A percentile compares a stretch with the other conserved stretches of the same genome.
Evolutionary conservation across 2,113 vertebrate species (phyloP).

Genomic region (Solea solea): DNA sequence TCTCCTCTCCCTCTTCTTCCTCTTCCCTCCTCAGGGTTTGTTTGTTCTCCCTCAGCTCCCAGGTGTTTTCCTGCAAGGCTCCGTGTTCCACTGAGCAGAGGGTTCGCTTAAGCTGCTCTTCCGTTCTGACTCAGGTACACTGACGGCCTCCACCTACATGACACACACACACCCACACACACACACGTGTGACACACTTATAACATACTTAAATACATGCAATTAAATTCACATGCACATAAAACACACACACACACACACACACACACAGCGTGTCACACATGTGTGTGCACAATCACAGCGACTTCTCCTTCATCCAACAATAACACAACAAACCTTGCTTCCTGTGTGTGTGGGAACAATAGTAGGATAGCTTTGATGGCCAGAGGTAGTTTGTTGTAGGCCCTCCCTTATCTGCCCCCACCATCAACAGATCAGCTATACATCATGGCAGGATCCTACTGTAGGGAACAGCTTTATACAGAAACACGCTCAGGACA

Average conservation of each 20-base stretch:
- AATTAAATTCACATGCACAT: too few species aligned
- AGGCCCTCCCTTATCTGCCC: constrained; percentile 61
- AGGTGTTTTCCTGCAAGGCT: constrained; percentile 79
- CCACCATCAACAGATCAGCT: constrained; percentile 56
- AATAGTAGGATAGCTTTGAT: constrained; percentile 85
- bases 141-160: constrained; percentile 25
- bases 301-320: constrained; percentile 72
- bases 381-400: constrained; percentile 67
- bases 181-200: constrained; percentile 3
- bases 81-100: constrained; percentile 52
- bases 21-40: constrained; percentile 71
- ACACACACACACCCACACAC: background rate
- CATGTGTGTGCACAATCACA: too few species aligned
- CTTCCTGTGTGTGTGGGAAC: constrained; percentile 80
- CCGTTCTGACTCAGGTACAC: constrained; percentile 77
- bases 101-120: constrained; percentile 54
- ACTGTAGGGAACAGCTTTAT: constrained; percentile 20
- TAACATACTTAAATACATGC: background rate
- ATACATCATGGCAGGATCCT: constrained; percentile 54
- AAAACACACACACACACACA: background rate
- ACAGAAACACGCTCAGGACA: constrained; percentile 33
- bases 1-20: constrained; percentile 65
- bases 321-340: constrained; percentile 81
- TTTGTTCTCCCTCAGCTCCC: constrained; percentile 76
- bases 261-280: background rate